phyloP scores from a whole-genome alignment of 1,140 invertebrate species.

The Drosophila melanogaster region DNA sequence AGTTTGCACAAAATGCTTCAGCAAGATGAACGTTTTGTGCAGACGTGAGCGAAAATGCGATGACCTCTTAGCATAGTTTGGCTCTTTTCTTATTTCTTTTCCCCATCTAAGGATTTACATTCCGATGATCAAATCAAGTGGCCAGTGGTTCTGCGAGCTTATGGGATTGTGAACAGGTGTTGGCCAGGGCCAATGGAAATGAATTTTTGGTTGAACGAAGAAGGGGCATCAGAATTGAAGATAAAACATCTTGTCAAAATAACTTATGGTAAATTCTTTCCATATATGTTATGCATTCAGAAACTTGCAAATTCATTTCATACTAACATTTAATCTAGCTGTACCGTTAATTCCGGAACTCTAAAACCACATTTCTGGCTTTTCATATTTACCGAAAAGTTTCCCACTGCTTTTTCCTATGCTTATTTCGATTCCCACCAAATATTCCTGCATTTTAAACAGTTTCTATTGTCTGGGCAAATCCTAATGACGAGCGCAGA shows the following conservation, averaged over 20 bases:
- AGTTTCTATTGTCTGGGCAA: conserved; percentile 10
- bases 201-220: conserved; percentile 3
- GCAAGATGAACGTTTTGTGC: conserved; percentile 60
- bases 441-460: conserved; percentile 26
- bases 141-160: conserved; percentile 6
- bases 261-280: not conserved
- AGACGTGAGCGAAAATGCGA: conserved; percentile 53
- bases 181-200: conserved; percentile 9
- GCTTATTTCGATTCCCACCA: conserved; percentile 1
- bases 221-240: not conserved
- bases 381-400: not conserved
- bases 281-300: not conserved
- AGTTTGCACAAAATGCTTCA: conserved; percentile 71
- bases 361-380: not conserved
- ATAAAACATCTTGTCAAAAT: not conserved
- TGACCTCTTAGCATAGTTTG: conserved; percentile 49
- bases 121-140: conserved; percentile 33
- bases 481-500: conserved; percentile 1
- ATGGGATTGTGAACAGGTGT: conserved; percentile 39
- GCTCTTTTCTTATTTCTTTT: not conserved
- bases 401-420: not conserved
- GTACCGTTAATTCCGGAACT: not conserved
- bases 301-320: too few species aligned
- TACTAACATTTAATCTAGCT: not conserved
- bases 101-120: conserved; percentile 20